Conservation (phyloP, 2,888 invertebrate genomes). For the Bellardia bayeri region DNA sequence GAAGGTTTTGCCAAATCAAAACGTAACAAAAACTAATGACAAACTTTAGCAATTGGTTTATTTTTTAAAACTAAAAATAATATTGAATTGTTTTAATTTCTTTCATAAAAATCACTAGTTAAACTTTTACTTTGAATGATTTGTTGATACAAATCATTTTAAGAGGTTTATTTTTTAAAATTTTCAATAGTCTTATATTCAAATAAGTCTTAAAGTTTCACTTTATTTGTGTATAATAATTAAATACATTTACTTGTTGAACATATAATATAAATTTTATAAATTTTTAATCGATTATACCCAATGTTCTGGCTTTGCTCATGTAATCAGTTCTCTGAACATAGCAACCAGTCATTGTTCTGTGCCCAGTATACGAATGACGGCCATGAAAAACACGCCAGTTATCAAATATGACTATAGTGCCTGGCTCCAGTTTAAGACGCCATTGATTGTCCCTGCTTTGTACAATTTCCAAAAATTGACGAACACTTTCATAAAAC, state of each 20-base stretch:
- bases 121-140: conserved; percentile 19
- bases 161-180: neutral
- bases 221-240: neutral
- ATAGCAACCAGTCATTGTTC: conserved; percentile 90
- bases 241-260: neutral
- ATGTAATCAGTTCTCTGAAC: conserved; percentile 89
- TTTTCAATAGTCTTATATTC: neutral
- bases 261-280: neutral
- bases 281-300: conserved; percentile 82
- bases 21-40: conserved; percentile 53
- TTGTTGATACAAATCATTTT: conserved; percentile 27
- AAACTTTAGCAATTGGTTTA: neutral
- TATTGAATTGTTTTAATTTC: conserved; percentile 32
- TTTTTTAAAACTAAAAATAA: conserved; percentile 24
- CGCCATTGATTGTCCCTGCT: conserved; percentile 85
- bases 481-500: conserved; percentile 87
- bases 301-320: conserved; percentile 86
- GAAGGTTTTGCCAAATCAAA: conserved; percentile 64
- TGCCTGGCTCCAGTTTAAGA: conserved; percentile 88
- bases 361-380: conserved; percentile 87
- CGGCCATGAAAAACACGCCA: conserved; percentile 92
- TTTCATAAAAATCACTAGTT: neutral
- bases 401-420: conserved; percentile 90
- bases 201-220: neutral
- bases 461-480: conserved; percentile 85